Base-by-base conservation (phyloP, 2,797 vertebrate genomes). In the Halcyon chelicuti region DNA sequence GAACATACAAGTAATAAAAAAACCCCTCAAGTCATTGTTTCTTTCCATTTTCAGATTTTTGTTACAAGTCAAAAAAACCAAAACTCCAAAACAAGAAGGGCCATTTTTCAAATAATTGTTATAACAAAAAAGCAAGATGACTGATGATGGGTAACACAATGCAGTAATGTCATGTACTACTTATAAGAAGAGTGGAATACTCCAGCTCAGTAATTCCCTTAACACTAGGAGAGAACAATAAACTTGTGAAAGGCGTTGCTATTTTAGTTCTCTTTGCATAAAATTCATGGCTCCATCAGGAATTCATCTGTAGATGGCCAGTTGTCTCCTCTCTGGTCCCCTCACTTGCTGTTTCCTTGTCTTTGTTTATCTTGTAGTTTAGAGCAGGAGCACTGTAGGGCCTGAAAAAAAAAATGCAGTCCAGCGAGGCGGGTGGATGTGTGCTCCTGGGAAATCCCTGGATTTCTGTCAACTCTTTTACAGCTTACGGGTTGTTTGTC, bases 301-400 rank as follows among this genome's bases (percentile, higher is more conserved):
- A 89, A 66, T 93, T 84, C 9, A 29, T 79, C 80, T 92, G 8
- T 83, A 10, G 37, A 31, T 90, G 88, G 74, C 39, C 23, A 12
- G 31, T n/a, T 88, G 61, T 68, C 68, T 90, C 37, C 71, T 51
- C 55, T 66, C n/a, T 2, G 0, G 40, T 94, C 47, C 57, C 14
- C 13, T 10, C 51, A 8, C 58, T 86, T 62, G 25, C 39, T 57
- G 39, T 72, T 79, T 85, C 71, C 52, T 31, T 7, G 1, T 75
- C 71, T 94, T 81, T 92, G 72, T 95, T 95, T 96, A 67, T 77
- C 83, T 87, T 65, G 60, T 49, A 46, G 18, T 70, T 93, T 44
- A 82, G 52, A 91, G 61, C 74, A 46, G 61, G 52, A 94, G 17
- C 75, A 33, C 40, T 71, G 35, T 11, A 76, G 57, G 62, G 23